These are phyloP conservation scores for Phenganax subtilis DNA, from an alignment of 92 coral and sea anemone genomes.

Conservation along the genomic window DNA sequence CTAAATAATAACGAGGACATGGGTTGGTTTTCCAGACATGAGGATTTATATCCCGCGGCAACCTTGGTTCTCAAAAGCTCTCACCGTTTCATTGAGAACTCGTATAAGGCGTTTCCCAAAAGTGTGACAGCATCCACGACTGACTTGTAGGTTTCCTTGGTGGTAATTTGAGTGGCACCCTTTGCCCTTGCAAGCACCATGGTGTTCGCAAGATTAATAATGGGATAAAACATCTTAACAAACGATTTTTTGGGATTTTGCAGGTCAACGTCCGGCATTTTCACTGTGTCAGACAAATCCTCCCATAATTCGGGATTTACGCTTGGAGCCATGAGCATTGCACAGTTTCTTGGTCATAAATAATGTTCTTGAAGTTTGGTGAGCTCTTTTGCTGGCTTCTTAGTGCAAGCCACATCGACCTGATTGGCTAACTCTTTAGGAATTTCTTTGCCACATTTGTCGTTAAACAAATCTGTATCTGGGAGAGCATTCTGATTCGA, in stretches of 20 bases:
- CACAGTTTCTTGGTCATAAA: conserved; percentile 45
- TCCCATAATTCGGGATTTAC: conserved; percentile 57
- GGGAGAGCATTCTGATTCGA: too few relatives aligned
- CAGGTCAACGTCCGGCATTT: background rate
- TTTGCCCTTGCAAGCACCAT: background rate
- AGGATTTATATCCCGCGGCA: conserved; percentile 2
- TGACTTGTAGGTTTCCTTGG: background rate
- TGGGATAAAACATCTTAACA: conserved; percentile 10
- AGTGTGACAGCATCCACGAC: conserved; percentile 9
- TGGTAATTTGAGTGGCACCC: background rate
- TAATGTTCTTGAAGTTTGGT: conserved; percentile 41
- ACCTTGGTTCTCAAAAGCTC: conserved; percentile 14
- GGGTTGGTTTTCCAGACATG: conserved; percentile 15
- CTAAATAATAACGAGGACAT: background rate
- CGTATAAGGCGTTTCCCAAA: conserved; percentile 17
- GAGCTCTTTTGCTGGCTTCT: conserved; percentile 43
- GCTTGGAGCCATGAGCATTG: conserved; percentile 37
- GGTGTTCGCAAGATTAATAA: conserved; percentile 8
- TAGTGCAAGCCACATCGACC: conserved; percentile 31
- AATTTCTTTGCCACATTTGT: too few relatives aligned
- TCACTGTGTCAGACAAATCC: conserved; percentile 17
- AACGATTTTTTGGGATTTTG: background rate
- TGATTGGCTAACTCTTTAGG: too few relatives aligned
- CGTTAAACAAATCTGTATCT: too few relatives aligned
- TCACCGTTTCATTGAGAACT: conserved; percentile 24